Percentiles rank a stretch among this genome's conserved stretches.
phyloP scores from a whole-genome alignment of 2,888 invertebrate species.

The Rugalucina vietnamica region DNA sequence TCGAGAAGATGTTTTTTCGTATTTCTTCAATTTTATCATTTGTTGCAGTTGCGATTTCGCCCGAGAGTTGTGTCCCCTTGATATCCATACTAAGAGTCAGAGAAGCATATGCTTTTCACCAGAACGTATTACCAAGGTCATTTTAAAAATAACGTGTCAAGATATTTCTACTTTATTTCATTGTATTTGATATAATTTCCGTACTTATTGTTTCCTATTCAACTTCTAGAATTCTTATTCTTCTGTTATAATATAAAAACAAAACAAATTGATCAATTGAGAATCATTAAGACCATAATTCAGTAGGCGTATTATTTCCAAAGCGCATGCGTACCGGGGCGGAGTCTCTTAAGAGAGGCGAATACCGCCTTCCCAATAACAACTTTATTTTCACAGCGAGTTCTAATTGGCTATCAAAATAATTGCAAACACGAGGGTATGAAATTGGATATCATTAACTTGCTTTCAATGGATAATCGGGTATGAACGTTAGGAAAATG shows the following conservation, averaged over 20 bases:
- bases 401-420: constrained; percentile 59
- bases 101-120: too few species aligned
- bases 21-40: constrained; percentile 12
- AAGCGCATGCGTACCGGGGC: constrained; percentile 51
- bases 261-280: too few species aligned
- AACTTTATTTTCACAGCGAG: constrained; percentile 45
- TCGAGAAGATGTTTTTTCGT: constrained; percentile 25
- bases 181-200: too few species aligned
- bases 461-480: constrained; percentile 65
- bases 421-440: constrained; percentile 63
- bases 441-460: constrained; percentile 67
- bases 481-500: constrained; percentile 60
- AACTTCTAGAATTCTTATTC: too few species aligned
- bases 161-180: too few species aligned
- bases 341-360: constrained; percentile 19
- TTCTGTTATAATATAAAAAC: too few species aligned
- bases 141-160: too few species aligned
- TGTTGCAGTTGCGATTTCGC: not conserved
- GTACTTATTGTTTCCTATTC: too few species aligned
- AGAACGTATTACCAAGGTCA: too few species aligned
- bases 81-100: too few species aligned
- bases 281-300: too few species aligned
- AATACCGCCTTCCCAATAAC: constrained; percentile 40
- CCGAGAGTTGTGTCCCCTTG: too few species aligned
- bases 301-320: constrained; percentile 12